Evolutionary conservation across 2,888 invertebrate genomes (phyloP), one percentile per base, ranked within the genome.

Genomic region (Liodrosophila aerea): DNA sequence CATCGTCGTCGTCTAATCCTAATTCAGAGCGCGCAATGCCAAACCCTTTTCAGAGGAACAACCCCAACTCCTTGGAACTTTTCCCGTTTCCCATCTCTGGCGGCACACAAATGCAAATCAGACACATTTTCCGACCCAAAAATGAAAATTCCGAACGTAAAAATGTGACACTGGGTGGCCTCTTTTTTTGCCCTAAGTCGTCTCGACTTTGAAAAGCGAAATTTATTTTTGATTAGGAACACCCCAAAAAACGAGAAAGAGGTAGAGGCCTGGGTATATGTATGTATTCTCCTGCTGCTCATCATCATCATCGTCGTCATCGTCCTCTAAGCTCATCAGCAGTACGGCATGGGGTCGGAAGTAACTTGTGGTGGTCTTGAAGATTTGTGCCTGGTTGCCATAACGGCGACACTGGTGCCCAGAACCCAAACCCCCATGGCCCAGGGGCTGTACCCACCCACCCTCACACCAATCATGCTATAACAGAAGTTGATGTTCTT

Each of bases 151-250:
- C 67, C 60, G 61, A 51, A 50, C 18, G 34, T 22, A 77, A 78
- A 82, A 77, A 80, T 73, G 47, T 45, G 62, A 51, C 34, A 41
- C 56, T 45, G 45, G 57, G 56, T 64, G 59, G 33, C 64, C 30
- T 40, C 53, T 40, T 27, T 34, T 50, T 60, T 16, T 41, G n/a
- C 37, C 22, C 41, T 30, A 4, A 39, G 40, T 56, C 43, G 22
- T 22, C 9, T 18, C 43, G 57, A 33, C 45, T 64, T 68, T 49
- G 44, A 66, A 70, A 69, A 64, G 61, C 49, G 33, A 85, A 80
- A 85, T 73, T 69, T 77, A 70, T 72, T 84, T 84, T 81, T 86
- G 84, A 84, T 84, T 84, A 64, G 71, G 53, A 85, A 63, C 63
- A 64, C 76, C 73, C 70, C 49, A n/a, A 15, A 37, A 43, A 45